Base-by-base conservation (phyloP, 2,113 vertebrate genomes). In the Herpailurus yagouaroundi region DNA sequence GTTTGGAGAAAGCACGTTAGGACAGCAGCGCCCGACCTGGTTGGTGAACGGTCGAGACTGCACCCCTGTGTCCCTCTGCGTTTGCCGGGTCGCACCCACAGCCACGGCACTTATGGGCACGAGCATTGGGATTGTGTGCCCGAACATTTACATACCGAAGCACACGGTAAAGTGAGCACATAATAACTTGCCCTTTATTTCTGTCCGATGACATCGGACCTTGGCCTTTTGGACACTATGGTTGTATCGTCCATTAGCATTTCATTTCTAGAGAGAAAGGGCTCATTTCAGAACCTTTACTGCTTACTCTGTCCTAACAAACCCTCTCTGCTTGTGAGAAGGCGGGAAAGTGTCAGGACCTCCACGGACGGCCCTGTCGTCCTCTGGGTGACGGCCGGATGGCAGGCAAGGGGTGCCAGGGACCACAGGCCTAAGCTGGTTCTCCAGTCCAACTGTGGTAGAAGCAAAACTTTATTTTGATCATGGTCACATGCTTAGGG, bases 41-140 rank as follows among this genome's bases (percentile, higher is more conserved):
- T 9, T 29, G 5, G 12, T 7, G 23, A 31, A 2, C 0, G 55
- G 66, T 3, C 0, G 0, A 36, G 50, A 19, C 31, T 8, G 0
- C 31, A 8, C 18, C 29, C 25, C 12, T 1, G 36, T 5, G 84
- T 29, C 60, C n/a, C 7, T 21, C 66, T 4, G 48, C 15, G 36
- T 57, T 41, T 21, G 36, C 50, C 1, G 3, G 52, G 63, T 29
- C 66, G 15, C 33, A 6, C 23, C 69, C 33, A 50, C 64, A 1
- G 48, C 2, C 23, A 31, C 0, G 2, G 63, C 10, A 11, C 2
- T 4, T 52, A 6, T 6, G 36, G 55, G 63, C 36, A 25, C 4
- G 5, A 36, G 60, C 60, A 1, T 9, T 9, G 29, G 45, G 85
- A 29, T 7, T 52, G 19, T 50, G 50, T 23, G 38, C 76, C 6